Conservation (phyloP, 2,113 vertebrate species). For the Grammomys surdaster region DNA sequence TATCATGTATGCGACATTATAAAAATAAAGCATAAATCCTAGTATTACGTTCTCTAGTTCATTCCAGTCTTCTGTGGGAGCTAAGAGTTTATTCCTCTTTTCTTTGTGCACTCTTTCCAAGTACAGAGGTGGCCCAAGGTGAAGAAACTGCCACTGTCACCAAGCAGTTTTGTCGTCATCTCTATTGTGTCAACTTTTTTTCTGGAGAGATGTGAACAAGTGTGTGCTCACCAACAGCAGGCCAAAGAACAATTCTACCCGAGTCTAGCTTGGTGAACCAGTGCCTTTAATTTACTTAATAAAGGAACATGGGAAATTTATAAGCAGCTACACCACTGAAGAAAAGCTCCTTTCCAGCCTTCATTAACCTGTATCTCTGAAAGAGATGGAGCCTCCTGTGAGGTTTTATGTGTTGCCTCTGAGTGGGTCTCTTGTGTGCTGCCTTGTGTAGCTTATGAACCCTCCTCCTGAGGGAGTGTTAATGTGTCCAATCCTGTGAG, state of each 20-base stretch:
- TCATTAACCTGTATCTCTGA: neutral
- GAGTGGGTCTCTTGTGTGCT: neutral
- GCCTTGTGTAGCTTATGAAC: neutral
- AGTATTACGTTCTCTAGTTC: neutral
- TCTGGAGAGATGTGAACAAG: neutral
- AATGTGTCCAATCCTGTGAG: neutral
- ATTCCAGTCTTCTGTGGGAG: neutral
- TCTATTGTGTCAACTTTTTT: neutral
- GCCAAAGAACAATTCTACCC: neutral
- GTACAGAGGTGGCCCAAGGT: rapidly evolving
- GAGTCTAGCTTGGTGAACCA: neutral
- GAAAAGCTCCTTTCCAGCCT: neutral
- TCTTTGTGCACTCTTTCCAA: too few species aligned
- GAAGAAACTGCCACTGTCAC: neutral
- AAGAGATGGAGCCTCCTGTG: neutral
- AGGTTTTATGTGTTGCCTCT: neutral
- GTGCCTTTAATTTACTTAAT: neutral
- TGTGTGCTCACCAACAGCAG: neutral
- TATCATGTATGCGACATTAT: neutral
- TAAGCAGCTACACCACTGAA: neutral
- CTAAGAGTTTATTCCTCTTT: neutral
- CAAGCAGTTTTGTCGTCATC: neutral
- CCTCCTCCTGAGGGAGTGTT: neutral
- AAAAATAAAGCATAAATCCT: neutral
- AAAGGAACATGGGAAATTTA: too few species aligned